Base-by-base conservation (phyloP, 2,113 vertebrate species). In the Glaucomys volans region DNA sequence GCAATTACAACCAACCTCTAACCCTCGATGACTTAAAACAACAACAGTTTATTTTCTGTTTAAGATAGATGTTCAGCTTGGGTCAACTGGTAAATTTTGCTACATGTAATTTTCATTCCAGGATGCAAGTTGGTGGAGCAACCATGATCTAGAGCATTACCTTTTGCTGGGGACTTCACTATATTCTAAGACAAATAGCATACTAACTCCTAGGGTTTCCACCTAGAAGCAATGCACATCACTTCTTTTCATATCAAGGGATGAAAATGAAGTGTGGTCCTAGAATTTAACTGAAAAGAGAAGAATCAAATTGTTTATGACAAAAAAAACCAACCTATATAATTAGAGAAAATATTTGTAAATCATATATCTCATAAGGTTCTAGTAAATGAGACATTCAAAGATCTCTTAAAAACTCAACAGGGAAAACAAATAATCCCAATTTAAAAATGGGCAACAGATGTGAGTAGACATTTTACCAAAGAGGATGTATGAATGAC, bases 91-190 rank as follows among this genome's bases (percentile, higher is more conserved):
- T 62, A 40, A 24, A 64, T 11, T 66, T 69, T 87, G 18, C 12
- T 88, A 22, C 59, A 79, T 44, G 30, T 74, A 1, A 10, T 79
- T n/a, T 16, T 86, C 42, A 72, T 62, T 88, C 59, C 13, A 92
- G 54, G 52, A 87, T 40, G 79, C 47, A 95, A 87, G 28, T 24
- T 87, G 80, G 95, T 54, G 79, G 35, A 90, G 37, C 66, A 92
- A 13, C 8, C 11, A 20, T 94, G 40, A 69, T 87, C 75, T 79
- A 18, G 35, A 90, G 16, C 83, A 17, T 79, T 74, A 62, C 35
- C 3, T 20, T 59, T 69, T 89, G n/a, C 22, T 95, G 40, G 11
- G 62, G 42, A 47, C 54, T 62, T 90, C 24, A 59, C n/a, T 72
- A 52, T 35, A 26, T 74, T 74, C 30, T 82, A 80, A 22, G 0